Conservation (phyloP, 2,797 vertebrate species). For the Chelmon rostratus region DNA sequence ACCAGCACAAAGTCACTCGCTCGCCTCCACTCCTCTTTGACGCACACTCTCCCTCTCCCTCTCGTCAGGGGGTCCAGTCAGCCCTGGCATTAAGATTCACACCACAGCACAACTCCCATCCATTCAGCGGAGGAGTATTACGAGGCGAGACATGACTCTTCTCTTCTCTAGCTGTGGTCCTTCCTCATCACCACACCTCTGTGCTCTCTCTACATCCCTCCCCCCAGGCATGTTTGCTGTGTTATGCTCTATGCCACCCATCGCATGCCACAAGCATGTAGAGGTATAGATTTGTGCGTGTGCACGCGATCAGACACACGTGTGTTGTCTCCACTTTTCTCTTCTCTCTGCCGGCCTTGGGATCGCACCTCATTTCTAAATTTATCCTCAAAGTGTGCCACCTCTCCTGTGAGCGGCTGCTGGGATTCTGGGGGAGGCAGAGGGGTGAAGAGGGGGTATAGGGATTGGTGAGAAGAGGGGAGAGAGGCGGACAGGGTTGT, state of each 20-base stretch:
- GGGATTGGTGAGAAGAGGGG: slow-evolving; percentile 49
- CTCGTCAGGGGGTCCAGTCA: slow-evolving; percentile 67
- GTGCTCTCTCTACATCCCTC: background rate
- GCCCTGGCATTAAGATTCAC: slow-evolving; percentile 61
- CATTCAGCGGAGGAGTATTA: slow-evolving; percentile 36
- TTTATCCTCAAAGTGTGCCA: slow-evolving; percentile 92
- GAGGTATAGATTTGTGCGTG: slow-evolving; percentile 24
- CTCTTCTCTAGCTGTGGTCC: slow-evolving; percentile 8
- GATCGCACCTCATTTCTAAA: slow-evolving; percentile 90
- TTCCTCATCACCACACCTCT: background rate
- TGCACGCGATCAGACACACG: slow-evolving; percentile 44
- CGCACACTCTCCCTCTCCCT: slow-evolving; percentile 27
- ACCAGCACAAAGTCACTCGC: slow-evolving; percentile 51
- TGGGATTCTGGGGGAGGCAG: slow-evolving; percentile 82
- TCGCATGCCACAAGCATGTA: slow-evolving; percentile 23
- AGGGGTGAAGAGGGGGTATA: slow-evolving; percentile 54
- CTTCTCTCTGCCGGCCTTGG: slow-evolving; percentile 75
- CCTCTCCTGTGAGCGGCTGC: slow-evolving; percentile 93
- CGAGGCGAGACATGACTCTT: slow-evolving; percentile 6
- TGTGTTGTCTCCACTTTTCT: slow-evolving; percentile 64
- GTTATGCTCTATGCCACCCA: background rate
- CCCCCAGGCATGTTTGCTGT: slow-evolving; percentile 9
- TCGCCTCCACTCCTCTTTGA: slow-evolving; percentile 29
- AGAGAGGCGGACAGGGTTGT: slow-evolving; percentile 13
- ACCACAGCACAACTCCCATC: slow-evolving; percentile 45